A percentile compares a stretch with the other conserved stretches of the same genome.
Conservation (phyloP, 2,797 vertebrate species). For the Galagoides demidoff region DNA sequence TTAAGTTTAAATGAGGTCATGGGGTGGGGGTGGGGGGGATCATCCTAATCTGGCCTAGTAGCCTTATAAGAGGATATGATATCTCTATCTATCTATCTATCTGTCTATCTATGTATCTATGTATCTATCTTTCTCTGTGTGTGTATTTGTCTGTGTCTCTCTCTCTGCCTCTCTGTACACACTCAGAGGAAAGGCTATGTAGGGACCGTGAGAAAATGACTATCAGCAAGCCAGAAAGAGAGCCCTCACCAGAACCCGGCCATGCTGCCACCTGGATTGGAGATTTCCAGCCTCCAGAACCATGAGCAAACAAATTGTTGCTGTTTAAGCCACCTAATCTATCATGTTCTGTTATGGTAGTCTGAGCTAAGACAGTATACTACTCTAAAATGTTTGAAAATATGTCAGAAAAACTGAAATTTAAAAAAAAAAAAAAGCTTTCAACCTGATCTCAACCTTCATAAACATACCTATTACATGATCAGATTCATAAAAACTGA, state of each 20-base stretch:
- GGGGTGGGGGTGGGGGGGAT: background rate
- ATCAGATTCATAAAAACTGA: background rate
- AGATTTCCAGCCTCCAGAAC: background rate
- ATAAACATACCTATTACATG: background rate
- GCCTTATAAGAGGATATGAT: background rate
- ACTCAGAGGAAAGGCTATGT: background rate
- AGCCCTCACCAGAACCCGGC: background rate
- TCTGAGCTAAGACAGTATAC: background rate
- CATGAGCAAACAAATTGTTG: background rate
- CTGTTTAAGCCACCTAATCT: background rate
- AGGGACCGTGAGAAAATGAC: background rate
- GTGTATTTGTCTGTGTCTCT: background rate
- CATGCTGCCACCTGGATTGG: background rate
- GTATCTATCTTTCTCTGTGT: background rate
- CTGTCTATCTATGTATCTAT: background rate
- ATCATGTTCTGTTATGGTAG: background rate
- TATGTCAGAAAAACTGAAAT: background rate
- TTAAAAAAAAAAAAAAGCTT: background rate
- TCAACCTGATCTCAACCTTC: background rate
- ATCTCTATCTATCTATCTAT: background rate
- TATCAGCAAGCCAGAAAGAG: background rate
- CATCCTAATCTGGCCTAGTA: background rate
- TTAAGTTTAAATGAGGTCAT: background rate
- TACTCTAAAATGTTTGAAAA: background rate
- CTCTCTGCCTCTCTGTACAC: background rate